phyloP scores from a whole-genome alignment of 23 tunicate genomes.

The Trididemnum nubilum region DNA sequence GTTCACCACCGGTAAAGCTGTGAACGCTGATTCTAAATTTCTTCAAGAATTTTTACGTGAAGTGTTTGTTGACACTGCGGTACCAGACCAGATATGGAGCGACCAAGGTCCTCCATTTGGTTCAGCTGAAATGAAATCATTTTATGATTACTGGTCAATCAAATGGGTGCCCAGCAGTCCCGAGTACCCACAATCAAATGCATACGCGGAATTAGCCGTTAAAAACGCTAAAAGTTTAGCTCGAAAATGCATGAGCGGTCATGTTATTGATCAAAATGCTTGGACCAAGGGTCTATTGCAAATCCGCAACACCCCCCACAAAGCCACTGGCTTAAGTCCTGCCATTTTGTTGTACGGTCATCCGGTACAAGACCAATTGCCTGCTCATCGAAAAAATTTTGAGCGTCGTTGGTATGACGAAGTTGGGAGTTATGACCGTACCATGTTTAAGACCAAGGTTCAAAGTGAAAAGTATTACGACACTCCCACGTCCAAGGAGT shows the following conservation, averaged over 20 bases:
- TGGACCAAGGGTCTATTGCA: not conserved
- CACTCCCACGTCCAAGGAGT: not conserved
- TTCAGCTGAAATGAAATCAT: not conserved
- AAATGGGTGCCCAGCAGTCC: not conserved
- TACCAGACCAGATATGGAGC: not conserved
- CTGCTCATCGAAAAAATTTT: not conserved
- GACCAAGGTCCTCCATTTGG: not conserved
- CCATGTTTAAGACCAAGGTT: not conserved
- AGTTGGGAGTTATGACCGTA: not conserved
- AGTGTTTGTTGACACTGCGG: constrained; percentile 15
- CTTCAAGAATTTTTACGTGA: too few relatives aligned
- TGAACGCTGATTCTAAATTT: not conserved
- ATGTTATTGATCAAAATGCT: too few relatives aligned
- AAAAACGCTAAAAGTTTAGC: constrained; percentile 1
- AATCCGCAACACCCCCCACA: not conserved
- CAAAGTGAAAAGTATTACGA: not conserved
- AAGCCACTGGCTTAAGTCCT: constrained; percentile 4
- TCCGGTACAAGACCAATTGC: not conserved
- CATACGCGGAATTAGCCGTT: not conserved
- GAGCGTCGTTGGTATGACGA: not conserved
- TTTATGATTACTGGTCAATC: constrained; percentile 2
- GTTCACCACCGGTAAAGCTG: not conserved
- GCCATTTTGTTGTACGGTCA: not conserved
- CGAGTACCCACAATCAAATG: not conserved
- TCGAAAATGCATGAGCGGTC: too few relatives aligned